Evolutionary conservation across 2,113 vertebrate genomes (phyloP), one percentile per base, ranked within the genome.

Genomic region (Rhizomys pruinosus): DNA sequence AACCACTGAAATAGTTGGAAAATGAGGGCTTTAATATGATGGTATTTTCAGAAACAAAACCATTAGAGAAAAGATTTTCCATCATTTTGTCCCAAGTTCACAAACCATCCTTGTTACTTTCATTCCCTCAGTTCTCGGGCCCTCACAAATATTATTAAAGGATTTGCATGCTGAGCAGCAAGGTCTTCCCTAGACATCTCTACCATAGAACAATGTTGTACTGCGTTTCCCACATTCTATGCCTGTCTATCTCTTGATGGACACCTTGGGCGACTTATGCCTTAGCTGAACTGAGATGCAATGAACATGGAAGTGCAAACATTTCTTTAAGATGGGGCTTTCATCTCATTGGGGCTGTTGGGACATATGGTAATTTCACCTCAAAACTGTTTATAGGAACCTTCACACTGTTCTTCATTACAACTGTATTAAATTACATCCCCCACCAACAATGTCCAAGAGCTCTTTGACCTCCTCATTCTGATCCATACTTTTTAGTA

Each of bases 1-100:
- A 97, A 99, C 98, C 96, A 99, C 99, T 99, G 97, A 42, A 93
- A 97, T 29, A 96, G 96, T 93, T 19, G 57, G 52, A 80, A 96
- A 88, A 66, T 2, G 27, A 82, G 72, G 1, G 37, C 19, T 85
- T 94, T 59, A 87, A 42, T 47, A 55, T 55, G 69, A 37, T 15
- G 2, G 34, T 27, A 17, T 39, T 29, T 25, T 25, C 57, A 74
- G 44, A 78, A 47, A 73, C 13, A 73, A 91, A 91, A 29, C 71
- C 32, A n/a, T 6, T 34, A 9, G 92, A 55, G 29, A 63, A 69
- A 78, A 69, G 9, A 0, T 6, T 73, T 90, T 44, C 5, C 93
- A 73, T 72, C 34, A 66, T 4, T 47, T 44, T 63, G 7, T 13
- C 1, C 22, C 72, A 6, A 4, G 11, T 66, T 89, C 76, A 9